phyloP scores from a whole-genome alignment of 2,888 invertebrate species.

The Brenthis ino region DNA sequence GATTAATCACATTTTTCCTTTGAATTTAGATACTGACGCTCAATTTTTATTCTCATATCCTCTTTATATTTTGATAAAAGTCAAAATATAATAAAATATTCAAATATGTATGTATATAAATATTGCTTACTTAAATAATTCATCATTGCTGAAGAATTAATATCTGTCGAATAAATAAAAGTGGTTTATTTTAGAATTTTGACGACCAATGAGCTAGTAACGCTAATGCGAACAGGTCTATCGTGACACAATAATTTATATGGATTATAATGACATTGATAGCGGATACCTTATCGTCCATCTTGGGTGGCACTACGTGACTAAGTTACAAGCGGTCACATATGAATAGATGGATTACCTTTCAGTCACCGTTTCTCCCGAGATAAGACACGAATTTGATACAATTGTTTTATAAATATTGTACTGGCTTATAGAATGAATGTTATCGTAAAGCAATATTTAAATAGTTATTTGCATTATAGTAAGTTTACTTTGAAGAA shows the following conservation, averaged over 20 bases:
- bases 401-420: slow-evolving; percentile 4
- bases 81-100: too few relatives aligned
- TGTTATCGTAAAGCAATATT: neutral
- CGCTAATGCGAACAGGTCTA: slow-evolving; percentile 15
- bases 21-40: too few relatives aligned
- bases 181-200: too few relatives aligned
- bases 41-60: too few relatives aligned
- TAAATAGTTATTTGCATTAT: neutral
- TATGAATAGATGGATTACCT: slow-evolving; percentile 37
- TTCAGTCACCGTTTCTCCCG: slow-evolving; percentile 46
- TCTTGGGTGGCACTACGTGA: slow-evolving; percentile 47
- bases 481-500: too few relatives aligned
- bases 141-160: too few relatives aligned
- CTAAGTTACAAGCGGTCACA: slow-evolving; percentile 48
- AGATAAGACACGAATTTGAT: slow-evolving; percentile 48
- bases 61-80: too few relatives aligned
- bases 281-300: slow-evolving; percentile 28
- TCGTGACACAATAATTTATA: slow-evolving; percentile 32
- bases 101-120: too few relatives aligned
- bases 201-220: neutral
- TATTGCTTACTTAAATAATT: too few relatives aligned
- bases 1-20: too few relatives aligned
- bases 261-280: slow-evolving; percentile 30
- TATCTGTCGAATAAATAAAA: too few relatives aligned
- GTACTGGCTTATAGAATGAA: neutral